These are phyloP conservation scores for Strigamia crassipes DNA, from an alignment of 2,888 invertebrate genomes.

Conservation along the genomic window DNA sequence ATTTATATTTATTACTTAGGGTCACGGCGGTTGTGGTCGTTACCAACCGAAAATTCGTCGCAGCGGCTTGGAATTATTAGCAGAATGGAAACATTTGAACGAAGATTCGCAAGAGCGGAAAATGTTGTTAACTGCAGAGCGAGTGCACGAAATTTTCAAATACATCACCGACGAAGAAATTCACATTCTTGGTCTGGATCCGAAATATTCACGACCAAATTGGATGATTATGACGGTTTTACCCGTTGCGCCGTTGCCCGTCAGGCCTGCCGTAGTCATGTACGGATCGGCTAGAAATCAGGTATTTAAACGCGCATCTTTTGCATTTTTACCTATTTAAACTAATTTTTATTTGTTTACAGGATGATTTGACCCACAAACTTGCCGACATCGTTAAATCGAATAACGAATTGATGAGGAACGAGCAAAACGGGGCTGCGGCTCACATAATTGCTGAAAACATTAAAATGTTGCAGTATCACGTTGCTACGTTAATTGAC, in stretches of 20 bases:
- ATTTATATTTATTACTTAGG: slow-evolving; percentile 55
- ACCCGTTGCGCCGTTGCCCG: slow-evolving; percentile 94
- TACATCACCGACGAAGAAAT: slow-evolving; percentile 95
- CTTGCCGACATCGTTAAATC: slow-evolving; percentile 97
- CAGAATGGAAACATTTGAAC: slow-evolving; percentile 98
- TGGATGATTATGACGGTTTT: slow-evolving; percentile 99
- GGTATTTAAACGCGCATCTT: slow-evolving; percentile 54
- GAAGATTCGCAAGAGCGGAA: slow-evolving; percentile 98
- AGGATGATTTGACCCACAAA: slow-evolving; percentile 99
- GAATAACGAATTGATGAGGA: slow-evolving; percentile 92
- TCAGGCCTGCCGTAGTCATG: slow-evolving; percentile 98
- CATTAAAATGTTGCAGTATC: slow-evolving; percentile 96
- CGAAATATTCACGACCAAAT: slow-evolving; percentile 95
- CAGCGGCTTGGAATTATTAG: slow-evolving; percentile 87
- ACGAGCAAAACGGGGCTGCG: slow-evolving; percentile 95
- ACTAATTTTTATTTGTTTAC: slow-evolving; percentile 54
- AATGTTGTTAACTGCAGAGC: slow-evolving; percentile 88
- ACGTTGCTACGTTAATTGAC: slow-evolving; percentile 96
- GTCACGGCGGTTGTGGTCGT: slow-evolving; percentile 96
- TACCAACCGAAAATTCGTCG: slow-evolving; percentile 93
- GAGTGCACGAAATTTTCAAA: slow-evolving; percentile 96
- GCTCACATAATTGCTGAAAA: slow-evolving; percentile 97
- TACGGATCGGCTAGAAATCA: slow-evolving; percentile 97
- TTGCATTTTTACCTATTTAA: too few species aligned
- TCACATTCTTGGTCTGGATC: slow-evolving; percentile 91